A percentile compares a stretch with the other conserved stretches of the same genome.
These are phyloP conservation scores for Neostethus bicornis DNA, from an alignment of 2,797 vertebrate species.

Conservation along the genomic window DNA sequence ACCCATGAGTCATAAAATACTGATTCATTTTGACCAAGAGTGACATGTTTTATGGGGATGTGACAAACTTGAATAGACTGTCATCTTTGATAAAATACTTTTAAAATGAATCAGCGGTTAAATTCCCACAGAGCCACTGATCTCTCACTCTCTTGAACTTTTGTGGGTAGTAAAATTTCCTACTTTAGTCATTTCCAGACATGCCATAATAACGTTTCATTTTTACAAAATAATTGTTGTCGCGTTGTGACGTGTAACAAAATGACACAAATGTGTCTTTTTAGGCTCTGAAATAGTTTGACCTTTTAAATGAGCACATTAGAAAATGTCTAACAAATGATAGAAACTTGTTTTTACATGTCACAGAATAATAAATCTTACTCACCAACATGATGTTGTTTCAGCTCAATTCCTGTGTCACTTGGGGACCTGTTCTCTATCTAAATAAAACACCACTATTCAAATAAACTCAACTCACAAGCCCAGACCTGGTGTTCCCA, in stretches of 20 bases:
- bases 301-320: slow-evolving; percentile 48
- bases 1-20: too few species aligned
- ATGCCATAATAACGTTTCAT: too few species aligned
- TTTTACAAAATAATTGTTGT: too few species aligned
- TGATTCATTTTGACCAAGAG: too few species aligned
- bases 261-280: too few species aligned
- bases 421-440: slow-evolving; percentile 65
- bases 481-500: slow-evolving; percentile 63
- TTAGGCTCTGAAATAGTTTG: slow-evolving; percentile 33
- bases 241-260: neutral
- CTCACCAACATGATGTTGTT: slow-evolving; percentile 67
- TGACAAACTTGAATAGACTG: too few species aligned
- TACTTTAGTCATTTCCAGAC: too few species aligned
- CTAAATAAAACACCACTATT: slow-evolving; percentile 72
- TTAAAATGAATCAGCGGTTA: too few species aligned
- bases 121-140: too few species aligned
- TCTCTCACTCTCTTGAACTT: too few species aligned
- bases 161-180: too few species aligned
- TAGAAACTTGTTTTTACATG: slow-evolving; percentile 58
- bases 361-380: slow-evolving; percentile 64
- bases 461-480: slow-evolving; percentile 71
- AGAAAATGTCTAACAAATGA: slow-evolving; percentile 46
- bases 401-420: slow-evolving; percentile 64
- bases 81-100: too few species aligned
- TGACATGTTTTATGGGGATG: neutral